A percentile compares a stretch with the other conserved stretches of the same genome.
Conservation (phyloP, 2,888 invertebrate genomes). For the Agrochola lychnidis region DNA sequence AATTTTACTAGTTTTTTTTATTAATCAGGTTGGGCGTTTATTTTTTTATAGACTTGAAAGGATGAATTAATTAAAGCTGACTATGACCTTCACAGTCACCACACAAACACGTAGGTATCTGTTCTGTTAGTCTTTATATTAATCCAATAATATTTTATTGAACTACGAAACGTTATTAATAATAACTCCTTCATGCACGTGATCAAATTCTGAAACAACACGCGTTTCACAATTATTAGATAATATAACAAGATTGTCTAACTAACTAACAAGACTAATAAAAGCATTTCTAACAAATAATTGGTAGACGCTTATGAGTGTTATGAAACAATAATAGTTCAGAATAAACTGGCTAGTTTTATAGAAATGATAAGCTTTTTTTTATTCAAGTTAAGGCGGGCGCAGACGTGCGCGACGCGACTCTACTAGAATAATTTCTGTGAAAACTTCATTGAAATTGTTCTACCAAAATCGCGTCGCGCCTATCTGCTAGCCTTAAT, state of each 20-base stretch:
- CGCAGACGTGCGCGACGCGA: no score
- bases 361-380: neutral
- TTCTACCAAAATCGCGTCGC: no score
- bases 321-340: constrained; percentile 35
- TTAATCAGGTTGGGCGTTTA: neutral
- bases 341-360: constrained; percentile 20
- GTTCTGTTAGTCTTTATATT: constrained; percentile 11
- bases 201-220: constrained; percentile 53
- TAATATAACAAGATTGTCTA: constrained; percentile 53
- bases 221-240: constrained; percentile 42
- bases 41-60: constrained; percentile 9
- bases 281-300: constrained; percentile 60
- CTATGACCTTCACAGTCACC: constrained; percentile 14
- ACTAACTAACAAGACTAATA: constrained; percentile 60
- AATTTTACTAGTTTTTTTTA: neutral
- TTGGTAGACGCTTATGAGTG: constrained; percentile 38
- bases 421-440: no score
- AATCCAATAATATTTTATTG: constrained; percentile 31
- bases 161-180: constrained; percentile 32
- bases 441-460: no score
- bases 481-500: neutral
- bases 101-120: constrained; percentile 10
- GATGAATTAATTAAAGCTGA: constrained; percentile 11
- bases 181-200: constrained; percentile 40
- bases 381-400: neutral